Base-by-base conservation (phyloP, 2,113 vertebrate genomes). In the Acrocephalus arundinaceus region DNA sequence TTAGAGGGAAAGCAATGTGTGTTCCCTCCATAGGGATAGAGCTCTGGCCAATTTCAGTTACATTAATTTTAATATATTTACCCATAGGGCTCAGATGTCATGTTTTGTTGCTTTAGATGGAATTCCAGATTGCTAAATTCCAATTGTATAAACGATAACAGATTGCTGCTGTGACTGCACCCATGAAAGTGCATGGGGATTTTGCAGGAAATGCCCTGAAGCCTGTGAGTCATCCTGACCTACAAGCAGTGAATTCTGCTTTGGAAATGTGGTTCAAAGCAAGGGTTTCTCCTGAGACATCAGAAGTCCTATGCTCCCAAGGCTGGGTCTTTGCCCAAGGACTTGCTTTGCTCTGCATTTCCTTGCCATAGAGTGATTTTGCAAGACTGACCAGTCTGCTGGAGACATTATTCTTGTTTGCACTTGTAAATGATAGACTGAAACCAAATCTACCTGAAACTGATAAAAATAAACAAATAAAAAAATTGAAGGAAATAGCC, bases 81-180 rank as follows among this genome's bases (percentile, higher is more conserved):
- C 89, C 94, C 94, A 75, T 65, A 87, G 86, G 95, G 91, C 68
- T 92, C 76, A 41, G 93, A 92, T 78, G 85, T 93, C 30, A 45
- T 77, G 73, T 92, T 93, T 81, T 91, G 83, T 87, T 94, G 86
- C 91, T 94, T 93, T 84, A 97, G 95, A 94, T 95, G 91, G 76
- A 93, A 95, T 92, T 94, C 77, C 86, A 93, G 95, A 96, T 94
- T 91, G 89, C 91, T 85, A 49, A 72, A 94, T 93, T 95, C 91
- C 93, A 92, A 5, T 37, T 94, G 89, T 85, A 89, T 96, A 94
- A 97, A 91, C 59, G 80, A 89, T 94, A 95, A 87, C 94, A 96
- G 94, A 94, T 94, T 97, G 89, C 70, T 94, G 84, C 84, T 89
- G 57, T 71, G 86, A 48, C 84, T 96, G 96, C 71, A 96, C 80